Percentiles rank a stretch among this genome's conserved stretches.
Evolutionary conservation across 2,888 invertebrate genomes (phyloP).

Genomic region (Linyphia triangularis): DNA sequence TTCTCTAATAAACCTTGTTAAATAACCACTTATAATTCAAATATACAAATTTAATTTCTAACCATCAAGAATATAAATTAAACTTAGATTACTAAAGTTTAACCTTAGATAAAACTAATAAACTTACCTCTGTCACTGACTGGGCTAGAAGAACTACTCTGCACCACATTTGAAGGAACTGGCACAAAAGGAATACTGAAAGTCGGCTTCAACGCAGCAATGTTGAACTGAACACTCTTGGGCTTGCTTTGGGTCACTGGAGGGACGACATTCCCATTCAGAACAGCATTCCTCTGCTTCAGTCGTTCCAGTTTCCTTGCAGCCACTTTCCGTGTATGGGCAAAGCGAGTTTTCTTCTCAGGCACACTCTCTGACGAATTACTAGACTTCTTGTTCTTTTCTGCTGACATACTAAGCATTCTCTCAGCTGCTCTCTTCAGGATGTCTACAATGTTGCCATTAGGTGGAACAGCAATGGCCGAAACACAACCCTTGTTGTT

Average conservation of each 20-base stretch:
- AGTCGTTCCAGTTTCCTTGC: constrained; percentile 62
- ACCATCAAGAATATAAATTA: no score
- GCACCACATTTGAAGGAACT: background rate
- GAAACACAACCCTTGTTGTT: constrained; percentile 5
- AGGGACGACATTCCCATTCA: constrained; percentile 17
- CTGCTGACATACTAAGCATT: constrained; percentile 63
- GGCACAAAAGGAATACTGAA: constrained; percentile 60
- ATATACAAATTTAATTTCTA: no score
- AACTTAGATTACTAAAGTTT: no score
- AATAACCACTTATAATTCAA: no score
- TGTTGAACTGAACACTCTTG: constrained; percentile 63
- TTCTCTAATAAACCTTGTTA: no score
- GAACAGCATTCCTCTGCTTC: constrained; percentile 44
- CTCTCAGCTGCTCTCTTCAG: constrained; percentile 73
- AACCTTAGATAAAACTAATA: no score
- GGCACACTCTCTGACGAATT: background rate
- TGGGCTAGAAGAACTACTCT: background rate
- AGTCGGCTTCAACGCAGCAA: constrained; percentile 48
- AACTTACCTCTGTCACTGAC: constrained; percentile 10
- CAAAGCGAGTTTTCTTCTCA: constrained; percentile 70
- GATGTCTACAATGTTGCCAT: constrained; percentile 58
- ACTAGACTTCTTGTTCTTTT: constrained; percentile 15
- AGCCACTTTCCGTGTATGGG: constrained; percentile 72
- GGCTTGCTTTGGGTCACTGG: constrained; percentile 20
- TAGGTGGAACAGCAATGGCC: constrained; percentile 18